Evolutionary conservation across 2,113 vertebrate species (phyloP), one percentile per base, ranked within the genome.

Genomic region (Carassius carassius): DNA sequence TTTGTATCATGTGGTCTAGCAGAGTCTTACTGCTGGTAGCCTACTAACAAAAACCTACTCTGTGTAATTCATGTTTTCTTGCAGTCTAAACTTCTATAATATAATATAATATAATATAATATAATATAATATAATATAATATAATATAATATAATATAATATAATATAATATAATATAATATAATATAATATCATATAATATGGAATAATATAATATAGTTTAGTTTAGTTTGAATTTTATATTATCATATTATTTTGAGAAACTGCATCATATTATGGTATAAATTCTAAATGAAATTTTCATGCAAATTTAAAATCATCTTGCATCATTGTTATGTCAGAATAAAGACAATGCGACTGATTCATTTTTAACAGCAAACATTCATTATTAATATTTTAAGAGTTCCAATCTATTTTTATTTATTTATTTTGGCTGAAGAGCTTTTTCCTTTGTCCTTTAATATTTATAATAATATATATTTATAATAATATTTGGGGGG

Each of bases 361-460:
- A 74, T 74, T 74, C 6, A 74, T 74, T 74, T 23, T 74, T 74
- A 49, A 49, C 12, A 49, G 12, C 41, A 73, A 47, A 49, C 72
- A 47, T 74, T 3, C 16, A 47, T 41, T 47, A 74, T 74, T 47
- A 3, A 47, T 73, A 6, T 73, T 73, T 47, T 13, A 73, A 73
- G 19, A 41, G 41, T 49, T 74, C 41, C n/a, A 74, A 74, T 74
- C 12, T 74, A 23, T 41, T 72, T 72, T 72, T n/a, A 41, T 21
- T 1, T 5, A 4, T 69, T 19, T 37, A 37, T 8, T 37, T 21
- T 19, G 17, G 2, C 17, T 8, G 7, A 37, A 13, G 17, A 6
- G 35, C 19, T 7, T 44, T 23, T n/a, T 23, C 11, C 4, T n/a
- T n/a, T 41, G 35, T 41, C 35, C 17, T 47, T 73, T 47, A 23